phyloP scores from a whole-genome alignment of 2,797 vertebrate species.

The Dendrocincla tyrannina region DNA sequence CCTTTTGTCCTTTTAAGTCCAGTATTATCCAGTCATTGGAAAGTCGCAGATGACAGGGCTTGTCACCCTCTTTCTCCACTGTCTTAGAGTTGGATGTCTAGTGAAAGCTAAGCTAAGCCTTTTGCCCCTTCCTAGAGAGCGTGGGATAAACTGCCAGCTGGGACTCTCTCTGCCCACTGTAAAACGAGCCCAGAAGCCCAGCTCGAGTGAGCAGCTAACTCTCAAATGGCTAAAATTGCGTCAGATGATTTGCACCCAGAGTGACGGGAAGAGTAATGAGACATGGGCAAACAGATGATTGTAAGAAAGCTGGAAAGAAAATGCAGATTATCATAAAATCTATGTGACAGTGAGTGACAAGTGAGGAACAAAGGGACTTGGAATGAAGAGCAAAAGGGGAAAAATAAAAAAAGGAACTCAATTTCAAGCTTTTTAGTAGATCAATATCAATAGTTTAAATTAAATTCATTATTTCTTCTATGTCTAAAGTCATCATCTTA shows the following conservation, averaged over 20 bases:
- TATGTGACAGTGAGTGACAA: conserved; percentile 4
- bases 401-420: not conserved
- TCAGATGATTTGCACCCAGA: conserved; percentile 29
- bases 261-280: not conserved
- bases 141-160: conserved; percentile 40
- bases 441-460: not conserved
- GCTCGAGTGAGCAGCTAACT: not conserved
- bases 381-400: not conserved
- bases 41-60: conserved; percentile 29
- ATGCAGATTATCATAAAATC: not conserved
- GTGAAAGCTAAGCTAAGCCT: conserved; percentile 43
- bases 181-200: conserved; percentile 24
- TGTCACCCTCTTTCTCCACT: not conserved
- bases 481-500: not conserved
- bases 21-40: not conserved
- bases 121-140: conserved; percentile 58
- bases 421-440: not conserved
- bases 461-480: not conserved
- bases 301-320: conserved; percentile 9
- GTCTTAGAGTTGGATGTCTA: not conserved
- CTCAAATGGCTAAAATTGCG: not conserved
- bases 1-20: not conserved
- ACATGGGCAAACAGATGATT: not conserved
- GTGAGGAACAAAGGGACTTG: conserved; percentile 6
- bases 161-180: conserved; percentile 22